These are phyloP conservation scores for Chaitophorus viminalis DNA, from an alignment of 2,888 invertebrate species.

Conservation along the genomic window DNA sequence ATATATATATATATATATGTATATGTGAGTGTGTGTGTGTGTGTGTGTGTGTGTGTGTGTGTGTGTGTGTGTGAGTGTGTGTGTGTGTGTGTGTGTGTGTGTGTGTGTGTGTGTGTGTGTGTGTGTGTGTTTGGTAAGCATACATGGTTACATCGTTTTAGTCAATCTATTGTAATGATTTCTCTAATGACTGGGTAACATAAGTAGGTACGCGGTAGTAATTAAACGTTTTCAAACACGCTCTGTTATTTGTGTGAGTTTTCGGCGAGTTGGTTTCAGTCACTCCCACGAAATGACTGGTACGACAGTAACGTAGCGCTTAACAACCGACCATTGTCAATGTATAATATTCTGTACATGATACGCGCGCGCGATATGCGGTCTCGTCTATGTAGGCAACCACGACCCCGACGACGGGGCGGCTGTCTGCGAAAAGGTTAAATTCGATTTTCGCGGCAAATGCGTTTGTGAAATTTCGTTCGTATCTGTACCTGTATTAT, in stretches of 20 bases:
- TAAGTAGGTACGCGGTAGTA: slow-evolving; percentile 11
- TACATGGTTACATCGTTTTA: background rate
- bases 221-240: slow-evolving; percentile 21
- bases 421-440: background rate
- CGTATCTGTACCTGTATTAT: too few relatives aligned
- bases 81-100: too few relatives aligned
- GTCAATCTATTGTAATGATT: background rate
- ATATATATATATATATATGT: too few relatives aligned
- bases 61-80: too few relatives aligned
- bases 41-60: too few relatives aligned
- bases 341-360: background rate
- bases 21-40: too few relatives aligned
- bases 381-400: background rate
- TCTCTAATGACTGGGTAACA: background rate
- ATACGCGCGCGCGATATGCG: background rate
- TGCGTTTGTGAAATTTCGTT: background rate
- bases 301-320: background rate
- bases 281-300: background rate
- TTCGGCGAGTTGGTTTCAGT: background rate
- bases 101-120: too few relatives aligned
- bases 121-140: background rate
- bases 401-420: background rate
- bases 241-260: background rate
- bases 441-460: background rate
- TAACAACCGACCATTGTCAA: background rate